These are phyloP conservation scores for Enteromius afrohamiltoni DNA, from an alignment of 2,797 vertebrate genomes.

Conservation along the genomic window DNA sequence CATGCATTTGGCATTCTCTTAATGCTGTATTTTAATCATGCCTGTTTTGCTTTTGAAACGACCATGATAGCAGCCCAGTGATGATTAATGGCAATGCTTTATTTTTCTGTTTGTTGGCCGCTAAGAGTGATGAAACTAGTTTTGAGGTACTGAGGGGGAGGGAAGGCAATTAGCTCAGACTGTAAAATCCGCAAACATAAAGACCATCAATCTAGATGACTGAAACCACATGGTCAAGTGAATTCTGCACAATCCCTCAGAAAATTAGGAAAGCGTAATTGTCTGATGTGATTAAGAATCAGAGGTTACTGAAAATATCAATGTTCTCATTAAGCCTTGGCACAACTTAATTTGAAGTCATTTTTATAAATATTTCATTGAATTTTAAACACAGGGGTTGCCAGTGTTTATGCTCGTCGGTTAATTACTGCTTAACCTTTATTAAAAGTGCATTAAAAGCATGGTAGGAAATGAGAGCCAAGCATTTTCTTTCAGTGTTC, in stretches of 20 bases:
- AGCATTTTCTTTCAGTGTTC: not conserved
- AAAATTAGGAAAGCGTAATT: conserved; percentile 59
- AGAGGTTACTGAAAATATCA: conserved; percentile 25
- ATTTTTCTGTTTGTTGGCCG: conserved; percentile 39
- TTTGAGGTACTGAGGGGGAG: conserved; percentile 34
- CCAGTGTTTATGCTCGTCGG: not conserved
- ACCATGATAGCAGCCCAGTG: conserved; percentile 17
- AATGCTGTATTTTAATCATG: conserved; percentile 20
- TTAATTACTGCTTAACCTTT: conserved; percentile 7
- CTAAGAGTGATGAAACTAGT: conserved; percentile 44
- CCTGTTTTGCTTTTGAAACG: conserved; percentile 9
- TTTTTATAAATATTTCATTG: conserved; percentile 29
- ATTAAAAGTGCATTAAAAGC: conserved; percentile 3
- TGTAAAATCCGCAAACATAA: conserved; percentile 71
- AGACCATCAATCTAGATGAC: conserved; percentile 70
- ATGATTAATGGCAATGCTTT: conserved; percentile 69
- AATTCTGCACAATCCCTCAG: conserved; percentile 69
- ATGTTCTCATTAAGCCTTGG: conserved; percentile 24
- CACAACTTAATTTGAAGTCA: conserved; percentile 1
- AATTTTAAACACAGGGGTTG: not conserved
- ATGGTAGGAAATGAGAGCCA: not conserved
- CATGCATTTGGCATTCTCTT: conserved; percentile 24
- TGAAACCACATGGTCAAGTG: conserved; percentile 72
- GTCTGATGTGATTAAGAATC: conserved; percentile 38
- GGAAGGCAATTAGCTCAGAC: conserved; percentile 70